Conservation (phyloP, 1,140 invertebrate species). For the Venustaconcha ellipsiformis region DNA sequence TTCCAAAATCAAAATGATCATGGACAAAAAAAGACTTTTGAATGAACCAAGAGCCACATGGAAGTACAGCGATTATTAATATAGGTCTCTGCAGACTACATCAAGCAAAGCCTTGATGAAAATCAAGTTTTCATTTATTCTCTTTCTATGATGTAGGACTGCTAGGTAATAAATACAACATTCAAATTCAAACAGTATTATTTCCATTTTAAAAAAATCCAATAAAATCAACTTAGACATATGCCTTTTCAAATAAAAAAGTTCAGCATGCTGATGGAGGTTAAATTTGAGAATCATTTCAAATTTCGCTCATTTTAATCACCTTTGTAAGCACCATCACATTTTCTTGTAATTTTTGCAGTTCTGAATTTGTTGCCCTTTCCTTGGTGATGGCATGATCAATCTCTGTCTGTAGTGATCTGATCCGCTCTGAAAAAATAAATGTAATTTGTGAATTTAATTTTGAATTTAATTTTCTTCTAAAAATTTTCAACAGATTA, state of each 20-base stretch:
- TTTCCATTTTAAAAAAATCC: neutral
- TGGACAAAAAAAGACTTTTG: no score
- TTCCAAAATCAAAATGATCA: no score
- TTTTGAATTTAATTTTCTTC: neutral
- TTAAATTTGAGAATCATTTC: no score
- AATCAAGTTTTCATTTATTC: no score
- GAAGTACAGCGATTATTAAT: no score
- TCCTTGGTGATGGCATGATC: constrained; percentile 80
- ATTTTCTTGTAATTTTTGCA: constrained; percentile 80
- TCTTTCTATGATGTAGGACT: no score
- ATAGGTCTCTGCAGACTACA: no score
- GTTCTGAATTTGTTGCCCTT: constrained; percentile 74
- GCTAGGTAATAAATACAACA: neutral
- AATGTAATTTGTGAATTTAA: neutral
- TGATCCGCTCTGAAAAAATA: constrained; percentile 67
- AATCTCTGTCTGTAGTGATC: constrained; percentile 80
- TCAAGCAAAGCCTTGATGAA: no score
- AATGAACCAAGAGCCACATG: no score
- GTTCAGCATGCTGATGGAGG: no score
- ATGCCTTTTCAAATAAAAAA: neutral
- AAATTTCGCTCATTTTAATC: neutral
- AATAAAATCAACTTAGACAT: neutral
- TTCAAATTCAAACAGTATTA: neutral
- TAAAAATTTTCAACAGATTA: neutral
- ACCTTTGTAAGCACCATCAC: constrained; percentile 89